phyloP scores from a whole-genome alignment of 2,113 vertebrate species.

The Haplochromis burtoni region DNA sequence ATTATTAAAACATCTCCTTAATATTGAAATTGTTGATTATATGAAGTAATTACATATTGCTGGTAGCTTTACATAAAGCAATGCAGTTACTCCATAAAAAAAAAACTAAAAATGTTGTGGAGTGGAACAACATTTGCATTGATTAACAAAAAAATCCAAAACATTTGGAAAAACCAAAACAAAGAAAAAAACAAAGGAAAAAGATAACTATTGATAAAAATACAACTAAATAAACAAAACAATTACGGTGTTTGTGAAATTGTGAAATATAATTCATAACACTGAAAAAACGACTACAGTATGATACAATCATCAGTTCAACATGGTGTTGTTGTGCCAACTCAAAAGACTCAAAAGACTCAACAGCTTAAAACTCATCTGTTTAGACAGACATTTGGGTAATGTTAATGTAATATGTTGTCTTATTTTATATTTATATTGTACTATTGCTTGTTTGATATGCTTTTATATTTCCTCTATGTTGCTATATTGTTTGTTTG shows the following conservation, averaged over 20 bases:
- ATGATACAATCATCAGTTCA: neutral
- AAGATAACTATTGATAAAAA: neutral
- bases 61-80: neutral
- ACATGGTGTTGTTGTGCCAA: neutral
- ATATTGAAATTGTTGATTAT: neutral
- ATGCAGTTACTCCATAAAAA: neutral
- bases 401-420: too few relatives aligned
- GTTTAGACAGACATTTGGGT: too few relatives aligned
- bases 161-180: neutral
- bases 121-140: neutral
- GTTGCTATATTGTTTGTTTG: too few relatives aligned
- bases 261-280: neutral
- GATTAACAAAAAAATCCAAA: neutral
- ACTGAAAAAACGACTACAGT: neutral
- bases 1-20: neutral
- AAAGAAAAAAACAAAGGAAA: neutral
- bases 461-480: too few relatives aligned
- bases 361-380: too few relatives aligned
- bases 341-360: neutral
- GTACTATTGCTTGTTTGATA: too few relatives aligned
- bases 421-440: too few relatives aligned
- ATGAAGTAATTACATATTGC: neutral
- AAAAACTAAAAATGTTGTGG: neutral
- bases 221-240: neutral
- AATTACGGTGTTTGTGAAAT: neutral